Evolutionary conservation across 2,888 invertebrate species (phyloP), one percentile per base, ranked within the genome.

Genomic region (Polyploca ridens): DNA sequence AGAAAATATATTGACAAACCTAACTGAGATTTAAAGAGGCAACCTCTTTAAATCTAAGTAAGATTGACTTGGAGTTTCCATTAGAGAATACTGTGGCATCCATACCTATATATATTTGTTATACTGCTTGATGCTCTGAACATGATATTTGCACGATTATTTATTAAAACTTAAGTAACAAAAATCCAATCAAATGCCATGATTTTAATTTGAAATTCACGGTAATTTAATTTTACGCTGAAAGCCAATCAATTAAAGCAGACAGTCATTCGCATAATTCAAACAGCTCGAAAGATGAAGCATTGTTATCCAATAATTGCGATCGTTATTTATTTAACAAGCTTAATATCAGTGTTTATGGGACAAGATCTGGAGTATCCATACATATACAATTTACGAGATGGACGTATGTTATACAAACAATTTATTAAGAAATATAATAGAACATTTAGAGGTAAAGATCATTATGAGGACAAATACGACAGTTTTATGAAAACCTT

Each of bases 401-500:
- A 84, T 57, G 85, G 76, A 0, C 73, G 69, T 0, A 58, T 62
- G 3, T 46, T 83, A 10, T 85, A 79, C 60, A 71, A 68, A 13
- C 66, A 79, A 5, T 86, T 74, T 38, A 61, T 76, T 33, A 73
- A 67, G 33, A 80, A 77, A 68, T 82, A 79, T 66, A 75, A 81
- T 5, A 88, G 79, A 71, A 83, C 68, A 3, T 86, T 82, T 62
- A 49, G 60, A 0, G 73, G 75, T 41, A 70, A 78, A 66, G 66
- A 70, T 2, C 88, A 90, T 19, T 88, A 87, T 70, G 64, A 77
- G 19, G 65, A 71, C 4, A 81, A 85, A 65, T 90, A 81, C 64
- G 58, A 69, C 2, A 82, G 81, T 66, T 90, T 90, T 69, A 63
- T 90, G 64, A 59, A 75, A 58, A 89, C 90, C 38, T 70, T 91